Base-by-base conservation (phyloP, 1,140 invertebrate species). In the Halesus radiatus region DNA sequence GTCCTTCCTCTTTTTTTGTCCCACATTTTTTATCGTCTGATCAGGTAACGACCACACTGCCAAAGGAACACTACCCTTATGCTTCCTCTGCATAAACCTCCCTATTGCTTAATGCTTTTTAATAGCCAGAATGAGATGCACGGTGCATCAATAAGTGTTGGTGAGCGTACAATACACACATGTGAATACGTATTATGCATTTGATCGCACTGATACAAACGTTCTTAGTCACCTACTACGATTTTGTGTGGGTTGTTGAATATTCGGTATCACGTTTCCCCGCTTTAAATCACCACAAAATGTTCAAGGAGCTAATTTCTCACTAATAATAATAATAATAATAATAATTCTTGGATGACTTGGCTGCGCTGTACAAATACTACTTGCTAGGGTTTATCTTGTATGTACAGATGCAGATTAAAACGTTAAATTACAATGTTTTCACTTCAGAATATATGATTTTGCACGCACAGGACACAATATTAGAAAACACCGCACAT, bases 1-100 rank as follows among this genome's bases (percentile, higher is more conserved):
- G 66, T 70, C 66, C 66, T 70, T 70, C 66, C 66, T 70, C 62
- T 8, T 66, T 66, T 60, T 66, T 66, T 66, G 62, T 66, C 29
- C n/a, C 62, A 26, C n/a, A 29, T 66, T 66, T 64, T 68, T 70
- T 18, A 70, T 50, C 66, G 22, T 70, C 37, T 70, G 66, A 70
- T 70, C 66, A 70, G 66, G 66, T 70, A 70, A 70, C 32, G 13
- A 45, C 37, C n/a, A 2, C 3, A 5, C 6, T 18, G 18, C 15
- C 37, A 13, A 18, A 23, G n/a, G 13, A 50, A 50, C 0, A 20
- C 45, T 52, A 70, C 66, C 18, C 18, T 70, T 70, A 70, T 20
- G 1, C 1, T 10, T 3, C 20, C n/a, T 8, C 2, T 20, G 10
- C 37, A 18, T 20, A 70, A 45, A 70, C n/a, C 4, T 10, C n/a